These are phyloP conservation scores for Atractosteus spatula DNA, from an alignment of 2,113 vertebrate genomes.

Conservation along the genomic window DNA sequence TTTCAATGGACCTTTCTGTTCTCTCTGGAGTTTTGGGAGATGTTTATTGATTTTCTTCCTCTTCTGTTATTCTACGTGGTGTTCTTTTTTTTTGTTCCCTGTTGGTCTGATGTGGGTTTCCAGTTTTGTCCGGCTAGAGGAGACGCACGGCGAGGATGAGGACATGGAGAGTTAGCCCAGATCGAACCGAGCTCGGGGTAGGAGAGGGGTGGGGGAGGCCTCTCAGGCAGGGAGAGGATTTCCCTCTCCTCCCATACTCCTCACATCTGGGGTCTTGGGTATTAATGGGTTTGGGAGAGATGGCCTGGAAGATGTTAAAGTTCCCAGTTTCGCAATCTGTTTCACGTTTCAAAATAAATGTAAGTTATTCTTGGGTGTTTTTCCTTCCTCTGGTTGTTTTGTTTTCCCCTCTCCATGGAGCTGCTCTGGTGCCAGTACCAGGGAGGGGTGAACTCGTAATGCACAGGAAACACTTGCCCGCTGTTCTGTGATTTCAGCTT, in stretches of 20 bases:
- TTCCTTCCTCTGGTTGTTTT: background rate
- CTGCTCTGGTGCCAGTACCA: no score
- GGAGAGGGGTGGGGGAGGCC: background rate
- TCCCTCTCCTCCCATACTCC: conserved; percentile 33
- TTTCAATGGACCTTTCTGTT: background rate
- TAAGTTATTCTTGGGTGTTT: no score
- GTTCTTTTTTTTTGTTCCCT: conserved; percentile 25
- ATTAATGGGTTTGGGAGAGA: no score
- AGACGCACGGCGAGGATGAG: conserved; percentile 20
- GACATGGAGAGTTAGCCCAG: conserved; percentile 32
- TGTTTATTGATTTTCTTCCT: background rate
- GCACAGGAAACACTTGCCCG: background rate
- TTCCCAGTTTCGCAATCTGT: no score
- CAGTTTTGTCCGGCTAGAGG: conserved; percentile 17
- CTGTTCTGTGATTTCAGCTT: background rate
- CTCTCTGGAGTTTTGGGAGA: background rate
- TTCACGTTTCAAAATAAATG: no score
- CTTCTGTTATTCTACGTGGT: background rate
- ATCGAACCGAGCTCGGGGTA: conserved; percentile 39
- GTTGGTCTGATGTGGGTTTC: conserved; percentile 36
- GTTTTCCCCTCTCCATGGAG: conserved; percentile 17
- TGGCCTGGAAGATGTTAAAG: no score
- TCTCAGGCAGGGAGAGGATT: conserved; percentile 5
- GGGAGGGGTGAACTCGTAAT: background rate
- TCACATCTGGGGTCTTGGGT: no score